These are phyloP conservation scores for Gasterosteus aculeatus DNA, from an alignment of 2,113 vertebrate genomes.

Conservation along the genomic window DNA sequence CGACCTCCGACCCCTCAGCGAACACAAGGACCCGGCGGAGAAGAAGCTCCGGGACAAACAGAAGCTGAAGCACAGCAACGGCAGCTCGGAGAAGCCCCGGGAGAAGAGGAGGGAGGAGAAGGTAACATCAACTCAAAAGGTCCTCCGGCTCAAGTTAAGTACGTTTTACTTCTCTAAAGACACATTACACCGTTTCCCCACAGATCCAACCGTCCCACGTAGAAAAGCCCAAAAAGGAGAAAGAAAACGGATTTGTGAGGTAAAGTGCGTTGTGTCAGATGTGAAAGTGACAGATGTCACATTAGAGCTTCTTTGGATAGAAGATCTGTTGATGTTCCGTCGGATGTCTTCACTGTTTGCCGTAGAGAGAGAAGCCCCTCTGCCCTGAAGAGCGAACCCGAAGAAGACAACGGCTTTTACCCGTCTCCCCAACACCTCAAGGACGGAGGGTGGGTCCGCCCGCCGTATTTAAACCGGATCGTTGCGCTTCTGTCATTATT, in stretches of 20 bases:
- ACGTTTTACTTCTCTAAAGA: neutral
- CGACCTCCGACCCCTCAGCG: constrained; percentile 78
- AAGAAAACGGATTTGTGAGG: constrained; percentile 95
- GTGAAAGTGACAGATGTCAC: neutral
- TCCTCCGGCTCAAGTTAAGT: neutral
- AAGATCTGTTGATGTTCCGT: constrained; percentile 9
- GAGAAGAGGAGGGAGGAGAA: constrained; percentile 94
- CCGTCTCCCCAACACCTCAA: constrained; percentile 87
- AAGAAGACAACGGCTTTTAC: constrained; percentile 87
- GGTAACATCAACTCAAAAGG: constrained; percentile 56
- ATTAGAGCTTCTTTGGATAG: neutral
- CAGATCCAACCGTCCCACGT: constrained; percentile 85
- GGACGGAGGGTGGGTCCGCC: constrained; percentile 87
- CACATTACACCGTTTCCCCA: constrained; percentile 29
- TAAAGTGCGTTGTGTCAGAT: constrained; percentile 61
- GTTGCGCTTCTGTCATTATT: neutral
- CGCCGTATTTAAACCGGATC: neutral
- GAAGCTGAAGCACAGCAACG: constrained; percentile 88
- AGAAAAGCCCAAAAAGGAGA: constrained; percentile 91
- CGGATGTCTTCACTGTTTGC: constrained; percentile 25
- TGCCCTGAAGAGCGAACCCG: constrained; percentile 90
- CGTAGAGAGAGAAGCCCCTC: constrained; percentile 81
- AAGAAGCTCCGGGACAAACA: constrained; percentile 92
- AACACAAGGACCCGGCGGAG: constrained; percentile 94
- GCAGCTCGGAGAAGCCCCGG: constrained; percentile 83